Base-by-base conservation (phyloP, 1,140 invertebrate genomes). In the Drosophila simulans region DNA sequence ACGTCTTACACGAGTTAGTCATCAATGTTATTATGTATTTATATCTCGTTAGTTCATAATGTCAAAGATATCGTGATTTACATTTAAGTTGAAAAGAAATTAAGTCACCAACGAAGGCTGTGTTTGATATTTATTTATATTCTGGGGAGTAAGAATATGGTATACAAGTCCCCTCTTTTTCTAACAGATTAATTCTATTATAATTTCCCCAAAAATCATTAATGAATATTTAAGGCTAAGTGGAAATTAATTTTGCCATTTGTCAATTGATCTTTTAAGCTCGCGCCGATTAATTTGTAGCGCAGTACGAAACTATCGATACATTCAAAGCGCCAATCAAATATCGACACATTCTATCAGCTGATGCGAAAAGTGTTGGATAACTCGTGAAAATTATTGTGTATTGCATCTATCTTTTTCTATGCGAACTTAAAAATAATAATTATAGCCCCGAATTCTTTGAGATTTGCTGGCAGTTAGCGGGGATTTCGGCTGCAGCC, bases 31-130 rank as follows among this genome's bases (percentile, higher is more conserved):
- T 80, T 84, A 84, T 88, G 68, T 89, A 89, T 84, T 84, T 84
- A 84, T 84, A 80, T 89, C 80, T 89, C 84, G 77, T 58, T 89
- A 89, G 84, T 84, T 63, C 63, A 66, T 84, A 80, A 77, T 80
- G 72, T 84, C 72, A 89, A 89, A 89, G 69, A 89, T 89, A 89
- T 89, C 84, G 84, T 89, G 84, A 89, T 89, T 63, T 89, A 89
- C 46, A 60, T 71, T 65, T 89, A 89, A 89, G 84, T 74, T 80
- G 48, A 79, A 74, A 68, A 45, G 53, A 70, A 64, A 52, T 70
- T 17, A 77, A 84, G 79, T 71, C 71, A 71, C 43, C 39, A 77
- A 35, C 55, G n/a, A 72, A 72, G 3, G 13, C n/a, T 20, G 0
- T 8, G 1, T 42, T 54, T 31, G 0, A 31, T 35, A 62, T 39